A percentile compares a stretch with the other conserved stretches of the same genome.
Evolutionary conservation across 1,140 invertebrate species (phyloP).

Genomic region (Chymomyza costata): DNA sequence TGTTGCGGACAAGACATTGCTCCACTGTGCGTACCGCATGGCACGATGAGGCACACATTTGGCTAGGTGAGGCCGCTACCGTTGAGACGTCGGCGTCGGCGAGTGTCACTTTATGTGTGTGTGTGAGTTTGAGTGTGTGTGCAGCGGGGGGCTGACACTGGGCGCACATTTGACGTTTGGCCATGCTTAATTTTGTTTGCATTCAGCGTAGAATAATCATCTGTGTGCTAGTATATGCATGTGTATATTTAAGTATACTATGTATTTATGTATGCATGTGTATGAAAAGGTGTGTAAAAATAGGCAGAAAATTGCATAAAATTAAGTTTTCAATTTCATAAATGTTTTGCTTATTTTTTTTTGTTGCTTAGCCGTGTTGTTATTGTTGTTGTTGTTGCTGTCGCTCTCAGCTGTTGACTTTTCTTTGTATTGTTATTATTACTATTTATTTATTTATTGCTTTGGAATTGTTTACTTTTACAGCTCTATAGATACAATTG

Average conservation of each 20-base stretch:
- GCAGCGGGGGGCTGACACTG: neutral
- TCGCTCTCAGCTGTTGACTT: constrained; percentile 3
- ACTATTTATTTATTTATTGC: too few species aligned
- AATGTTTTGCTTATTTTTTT: constrained; percentile 10
- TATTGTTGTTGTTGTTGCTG: constrained; percentile 21
- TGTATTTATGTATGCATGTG: neutral
- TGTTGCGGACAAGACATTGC: too few species aligned
- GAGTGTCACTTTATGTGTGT: too few species aligned
- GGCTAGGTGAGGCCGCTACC: too few species aligned
- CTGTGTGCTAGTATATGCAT: too few species aligned
- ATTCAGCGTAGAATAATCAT: constrained; percentile 1
- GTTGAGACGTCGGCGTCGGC: too few species aligned
- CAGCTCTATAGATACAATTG: too few species aligned
- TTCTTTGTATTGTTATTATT: neutral
- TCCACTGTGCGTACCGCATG: too few species aligned
- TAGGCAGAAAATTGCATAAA: constrained; percentile 51
- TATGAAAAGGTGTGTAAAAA: constrained; percentile 38
- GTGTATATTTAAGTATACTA: too few species aligned
- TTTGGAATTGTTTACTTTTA: too few species aligned
- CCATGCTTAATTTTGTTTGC: constrained; percentile 27
- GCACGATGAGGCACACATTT: too few species aligned
- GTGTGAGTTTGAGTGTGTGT: neutral
- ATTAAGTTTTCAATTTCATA: constrained; percentile 27
- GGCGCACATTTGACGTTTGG: constrained; percentile 15
- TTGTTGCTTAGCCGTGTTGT: constrained; percentile 14